phyloP scores from a whole-genome alignment of 2,888 invertebrate species.

The Macrophya alboannulata region DNA sequence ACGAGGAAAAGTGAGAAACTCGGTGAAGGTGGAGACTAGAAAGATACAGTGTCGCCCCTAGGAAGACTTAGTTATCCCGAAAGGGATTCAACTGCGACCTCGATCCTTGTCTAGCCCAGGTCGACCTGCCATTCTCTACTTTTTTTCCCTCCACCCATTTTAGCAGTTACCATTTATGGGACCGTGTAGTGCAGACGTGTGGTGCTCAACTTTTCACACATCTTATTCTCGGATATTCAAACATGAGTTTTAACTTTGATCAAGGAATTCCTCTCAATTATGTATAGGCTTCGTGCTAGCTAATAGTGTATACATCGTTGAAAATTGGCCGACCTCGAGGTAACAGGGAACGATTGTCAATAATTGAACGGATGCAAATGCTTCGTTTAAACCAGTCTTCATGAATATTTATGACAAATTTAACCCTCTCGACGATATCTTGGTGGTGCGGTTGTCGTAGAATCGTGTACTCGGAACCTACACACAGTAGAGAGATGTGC shows the following conservation, averaged over 20 bases:
- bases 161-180: background rate
- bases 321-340: constrained; percentile 37
- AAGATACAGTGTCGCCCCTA: constrained; percentile 40
- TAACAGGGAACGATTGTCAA: constrained; percentile 40
- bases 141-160: constrained; percentile 59
- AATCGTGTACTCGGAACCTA: background rate
- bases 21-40: constrained; percentile 58
- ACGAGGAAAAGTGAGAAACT: constrained; percentile 14
- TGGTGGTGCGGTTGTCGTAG: constrained; percentile 34
- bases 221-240: background rate
- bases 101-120: constrained; percentile 48
- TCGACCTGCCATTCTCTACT: constrained; percentile 61
- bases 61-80: constrained; percentile 70
- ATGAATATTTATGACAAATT: constrained; percentile 47
- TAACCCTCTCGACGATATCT: constrained; percentile 46
- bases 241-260: background rate
- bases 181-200: background rate
- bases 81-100: constrained; percentile 63
- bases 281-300: background rate
- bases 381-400: constrained; percentile 47
- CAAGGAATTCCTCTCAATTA: constrained; percentile 10
- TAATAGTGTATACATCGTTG: constrained; percentile 30
- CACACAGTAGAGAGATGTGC: background rate
- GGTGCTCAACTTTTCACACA: constrained; percentile 19
- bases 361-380: constrained; percentile 55